Percentiles rank a stretch among this genome's conserved stretches.
These are phyloP conservation scores for Aleiodes testaceus DNA, from an alignment of 2,888 invertebrate species.

Conservation along the genomic window DNA sequence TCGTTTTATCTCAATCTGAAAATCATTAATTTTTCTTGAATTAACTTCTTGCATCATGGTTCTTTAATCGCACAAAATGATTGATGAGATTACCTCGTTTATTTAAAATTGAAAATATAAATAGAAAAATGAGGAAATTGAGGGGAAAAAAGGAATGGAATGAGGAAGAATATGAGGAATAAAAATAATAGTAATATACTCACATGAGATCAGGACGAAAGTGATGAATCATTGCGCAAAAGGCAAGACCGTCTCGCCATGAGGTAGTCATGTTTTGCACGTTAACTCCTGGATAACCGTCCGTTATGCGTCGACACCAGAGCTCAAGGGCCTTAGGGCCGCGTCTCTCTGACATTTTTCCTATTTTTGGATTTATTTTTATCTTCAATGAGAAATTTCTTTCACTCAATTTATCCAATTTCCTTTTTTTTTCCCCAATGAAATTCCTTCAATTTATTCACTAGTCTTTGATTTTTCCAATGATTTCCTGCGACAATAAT, in stretches of 20 bases:
- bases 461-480: too few species aligned
- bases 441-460: too few species aligned
- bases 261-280: constrained; percentile 96
- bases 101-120: too few species aligned
- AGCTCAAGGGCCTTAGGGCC: constrained; percentile 93
- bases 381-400: not conserved
- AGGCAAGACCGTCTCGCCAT: constrained; percentile 95
- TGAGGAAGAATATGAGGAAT: constrained; percentile 7
- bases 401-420: not conserved
- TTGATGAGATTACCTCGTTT: too few species aligned
- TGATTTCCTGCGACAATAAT: too few species aligned
- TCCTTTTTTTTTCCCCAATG: too few species aligned
- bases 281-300: constrained; percentile 91
- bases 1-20: too few species aligned
- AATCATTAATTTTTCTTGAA: too few species aligned
- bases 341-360: constrained; percentile 84
- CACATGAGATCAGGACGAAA: constrained; percentile 97
- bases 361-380: constrained; percentile 11
- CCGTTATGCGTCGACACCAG: constrained; percentile 93
- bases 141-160: not conserved
- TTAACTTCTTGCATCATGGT: too few species aligned
- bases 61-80: too few species aligned
- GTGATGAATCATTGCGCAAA: constrained; percentile 96
- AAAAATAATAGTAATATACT: constrained; percentile 72
- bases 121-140: not conserved